Evolutionary conservation across 2,797 vertebrate species (phyloP).

Genomic region (Chaetodon trifasciatus): DNA sequence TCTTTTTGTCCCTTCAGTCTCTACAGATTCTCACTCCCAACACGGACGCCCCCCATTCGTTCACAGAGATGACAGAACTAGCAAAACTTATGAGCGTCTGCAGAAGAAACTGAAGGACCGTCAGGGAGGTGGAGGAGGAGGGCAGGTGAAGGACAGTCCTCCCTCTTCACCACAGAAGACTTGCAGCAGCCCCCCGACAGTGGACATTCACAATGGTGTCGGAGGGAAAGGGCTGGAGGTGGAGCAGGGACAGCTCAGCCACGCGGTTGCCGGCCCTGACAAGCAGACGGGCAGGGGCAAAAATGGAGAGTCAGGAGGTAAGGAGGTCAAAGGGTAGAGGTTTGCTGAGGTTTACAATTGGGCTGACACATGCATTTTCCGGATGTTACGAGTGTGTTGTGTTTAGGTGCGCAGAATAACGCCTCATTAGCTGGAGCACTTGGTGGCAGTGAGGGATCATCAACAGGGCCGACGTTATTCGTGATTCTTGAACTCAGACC

Average conservation of each 20-base stretch:
- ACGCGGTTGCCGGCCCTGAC: conserved; percentile 80
- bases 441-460: conserved; percentile 56
- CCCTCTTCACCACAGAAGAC: conserved; percentile 94
- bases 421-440: conserved; percentile 64
- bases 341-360: conserved; percentile 17
- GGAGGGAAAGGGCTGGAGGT: conserved; percentile 79
- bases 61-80: conserved; percentile 94
- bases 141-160: conserved; percentile 93
- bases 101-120: conserved; percentile 98
- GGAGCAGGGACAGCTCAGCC: conserved; percentile 80
- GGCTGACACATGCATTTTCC: conserved; percentile 10
- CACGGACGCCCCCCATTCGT: conserved; percentile 92
- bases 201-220: conserved; percentile 90
- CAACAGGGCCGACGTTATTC: conserved; percentile 43
- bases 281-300: conserved; percentile 85
- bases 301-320: conserved; percentile 89
- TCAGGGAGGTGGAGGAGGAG: conserved; percentile 87
- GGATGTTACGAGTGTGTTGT: conserved; percentile 38
- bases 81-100: conserved; percentile 95
- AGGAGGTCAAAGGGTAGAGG: conserved; percentile 41
- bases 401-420: conserved; percentile 23
- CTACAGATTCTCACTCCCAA: conserved; percentile 90
- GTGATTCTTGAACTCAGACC: conserved; percentile 66
- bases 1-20: conserved; percentile 63
- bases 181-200: conserved; percentile 81